Evolutionary conservation across 1,140 invertebrate genomes (phyloP).

Genomic region (Lanistes nyassanus): DNA sequence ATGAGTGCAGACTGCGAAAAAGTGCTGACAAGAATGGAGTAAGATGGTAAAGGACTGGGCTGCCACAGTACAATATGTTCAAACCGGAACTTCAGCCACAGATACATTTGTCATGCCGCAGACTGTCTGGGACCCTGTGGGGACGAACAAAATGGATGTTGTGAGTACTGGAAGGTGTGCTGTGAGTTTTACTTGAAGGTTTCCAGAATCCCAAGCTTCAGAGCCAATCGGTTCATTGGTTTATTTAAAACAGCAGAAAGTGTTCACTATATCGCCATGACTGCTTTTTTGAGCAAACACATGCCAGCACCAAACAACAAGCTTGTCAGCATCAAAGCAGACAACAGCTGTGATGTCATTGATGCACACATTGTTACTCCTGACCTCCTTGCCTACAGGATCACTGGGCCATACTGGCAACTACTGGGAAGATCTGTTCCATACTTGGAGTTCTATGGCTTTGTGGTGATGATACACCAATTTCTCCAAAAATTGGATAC

Average conservation of each 20-base stretch:
- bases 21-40: not conserved
- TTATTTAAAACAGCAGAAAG: not conserved
- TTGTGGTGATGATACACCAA: not conserved
- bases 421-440: not conserved
- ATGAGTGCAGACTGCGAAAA: too few relatives aligned
- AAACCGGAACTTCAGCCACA: not conserved
- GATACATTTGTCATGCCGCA: too few relatives aligned
- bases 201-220: not conserved
- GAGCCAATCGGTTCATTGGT: not conserved
- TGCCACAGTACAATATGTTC: not conserved
- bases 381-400: not conserved
- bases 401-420: constrained; percentile 3
- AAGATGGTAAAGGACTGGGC: not conserved
- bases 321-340: not conserved
- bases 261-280: not conserved
- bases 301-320: not conserved
- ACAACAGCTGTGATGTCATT: not conserved
- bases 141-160: not conserved
- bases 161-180: not conserved
- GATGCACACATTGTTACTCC: not conserved
- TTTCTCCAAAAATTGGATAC: not conserved
- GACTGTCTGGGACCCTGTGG: not conserved
- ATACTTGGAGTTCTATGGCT: not conserved
- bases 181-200: not conserved
- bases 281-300: not conserved